These are phyloP conservation scores for Nettapus auritus DNA, from an alignment of 2,113 vertebrate species.

Conservation along the genomic window DNA sequence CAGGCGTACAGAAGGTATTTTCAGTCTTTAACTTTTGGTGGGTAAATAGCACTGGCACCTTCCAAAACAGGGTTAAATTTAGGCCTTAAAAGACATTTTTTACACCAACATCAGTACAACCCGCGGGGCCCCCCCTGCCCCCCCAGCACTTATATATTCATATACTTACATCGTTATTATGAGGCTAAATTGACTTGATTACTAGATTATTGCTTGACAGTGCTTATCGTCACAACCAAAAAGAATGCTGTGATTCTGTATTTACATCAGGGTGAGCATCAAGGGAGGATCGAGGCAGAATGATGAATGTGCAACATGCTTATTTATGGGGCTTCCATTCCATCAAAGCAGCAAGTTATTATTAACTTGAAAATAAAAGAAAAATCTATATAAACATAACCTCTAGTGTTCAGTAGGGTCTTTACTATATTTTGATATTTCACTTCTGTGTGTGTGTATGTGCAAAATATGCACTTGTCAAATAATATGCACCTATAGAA, in stretches of 20 bases:
- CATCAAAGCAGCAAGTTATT: background rate
- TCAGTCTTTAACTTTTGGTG: background rate
- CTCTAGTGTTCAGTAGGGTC: background rate
- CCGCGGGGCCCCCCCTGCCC: no score
- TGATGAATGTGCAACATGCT: background rate
- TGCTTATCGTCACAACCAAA: background rate
- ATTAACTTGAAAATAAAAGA: background rate
- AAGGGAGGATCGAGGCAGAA: background rate
- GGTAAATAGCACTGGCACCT: background rate
- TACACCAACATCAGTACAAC: background rate
- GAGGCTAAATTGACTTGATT: background rate
- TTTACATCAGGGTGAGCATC: background rate
- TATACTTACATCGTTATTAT: background rate
- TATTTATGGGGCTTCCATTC: background rate
- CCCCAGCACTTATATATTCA: background rate
- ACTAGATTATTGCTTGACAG: background rate
- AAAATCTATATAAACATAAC: background rate
- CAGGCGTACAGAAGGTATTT: background rate
- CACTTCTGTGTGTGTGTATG: background rate
- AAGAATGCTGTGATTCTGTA: background rate
- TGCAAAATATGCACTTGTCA: background rate
- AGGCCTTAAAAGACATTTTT: background rate
- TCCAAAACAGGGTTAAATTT: background rate
- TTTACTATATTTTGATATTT: background rate
- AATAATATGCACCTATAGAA: background rate